Evolutionary conservation across 1,140 invertebrate genomes (phyloP).

Genomic region (Eumaeus atala): DNA sequence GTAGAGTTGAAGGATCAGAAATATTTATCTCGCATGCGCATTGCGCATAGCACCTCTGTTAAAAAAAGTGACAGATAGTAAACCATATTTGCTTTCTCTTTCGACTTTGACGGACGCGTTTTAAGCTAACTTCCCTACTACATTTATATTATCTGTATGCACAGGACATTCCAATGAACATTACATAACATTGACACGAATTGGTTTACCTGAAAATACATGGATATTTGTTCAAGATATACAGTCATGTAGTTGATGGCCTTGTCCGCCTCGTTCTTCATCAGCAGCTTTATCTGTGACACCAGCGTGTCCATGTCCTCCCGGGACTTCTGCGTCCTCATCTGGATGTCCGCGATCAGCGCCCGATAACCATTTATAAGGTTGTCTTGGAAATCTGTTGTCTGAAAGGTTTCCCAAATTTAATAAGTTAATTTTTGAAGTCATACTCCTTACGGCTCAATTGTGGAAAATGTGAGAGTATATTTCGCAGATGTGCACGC

Average conservation of each 20-base stretch:
- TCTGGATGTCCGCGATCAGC: slow-evolving; percentile 61
- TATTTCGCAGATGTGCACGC: no score
- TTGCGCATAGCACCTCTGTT: no score
- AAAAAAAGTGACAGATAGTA: no score
- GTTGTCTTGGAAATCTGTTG: slow-evolving; percentile 64
- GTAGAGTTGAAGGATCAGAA: no score
- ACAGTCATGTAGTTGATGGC: slow-evolving; percentile 69
- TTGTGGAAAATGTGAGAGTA: no score
- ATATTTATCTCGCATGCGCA: no score
- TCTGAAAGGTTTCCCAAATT: slow-evolving; percentile 34
- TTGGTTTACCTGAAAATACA: slow-evolving; percentile 58
- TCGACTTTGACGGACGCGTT: no score
- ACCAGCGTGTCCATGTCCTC: slow-evolving; percentile 68
- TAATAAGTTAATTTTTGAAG: not conserved
- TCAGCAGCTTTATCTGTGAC: slow-evolving; percentile 65
- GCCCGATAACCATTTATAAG: slow-evolving; percentile 64
- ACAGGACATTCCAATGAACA: no score
- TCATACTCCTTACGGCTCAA: not conserved
- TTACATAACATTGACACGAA: not conserved
- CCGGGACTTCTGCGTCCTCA: slow-evolving; percentile 58
- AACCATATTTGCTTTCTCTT: no score
- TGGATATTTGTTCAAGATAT: slow-evolving; percentile 64
- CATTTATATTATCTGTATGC: no score
- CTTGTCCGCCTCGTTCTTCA: slow-evolving; percentile 70
- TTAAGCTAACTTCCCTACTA: no score